Conservation (phyloP, 1,140 invertebrate genomes). For the Megathymus violae region DNA sequence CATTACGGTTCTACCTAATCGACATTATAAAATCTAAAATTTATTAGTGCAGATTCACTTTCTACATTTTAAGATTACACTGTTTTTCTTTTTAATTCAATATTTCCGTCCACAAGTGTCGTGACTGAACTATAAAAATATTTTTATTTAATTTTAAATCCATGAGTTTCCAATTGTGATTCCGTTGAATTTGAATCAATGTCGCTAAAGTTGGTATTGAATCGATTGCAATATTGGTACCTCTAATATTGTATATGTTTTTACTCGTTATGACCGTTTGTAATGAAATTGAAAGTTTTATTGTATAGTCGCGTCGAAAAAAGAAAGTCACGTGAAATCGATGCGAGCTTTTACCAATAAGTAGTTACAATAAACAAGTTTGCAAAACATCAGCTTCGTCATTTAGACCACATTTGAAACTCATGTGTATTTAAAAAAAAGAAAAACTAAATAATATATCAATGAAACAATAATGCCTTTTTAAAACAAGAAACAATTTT, state of each 20-base stretch:
- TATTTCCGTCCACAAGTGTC: neutral
- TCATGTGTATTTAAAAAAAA: too few relatives aligned
- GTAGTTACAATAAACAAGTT: neutral
- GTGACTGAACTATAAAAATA: neutral
- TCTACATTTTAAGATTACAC: too few relatives aligned
- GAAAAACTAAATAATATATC: too few relatives aligned
- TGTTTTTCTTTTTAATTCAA: neutral
- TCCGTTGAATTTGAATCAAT: neutral
- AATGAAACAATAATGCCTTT: too few relatives aligned
- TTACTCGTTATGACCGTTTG: neutral
- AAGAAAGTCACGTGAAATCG: neutral
- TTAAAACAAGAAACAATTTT: too few relatives aligned
- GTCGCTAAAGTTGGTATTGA: neutral
- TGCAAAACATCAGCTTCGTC: neutral
- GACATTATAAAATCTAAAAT: too few relatives aligned
- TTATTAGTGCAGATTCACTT: neutral
- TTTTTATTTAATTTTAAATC: neutral
- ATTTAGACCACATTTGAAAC: neutral
- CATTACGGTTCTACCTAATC: too few relatives aligned
- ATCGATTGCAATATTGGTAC: neutral
- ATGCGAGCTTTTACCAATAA: neutral
- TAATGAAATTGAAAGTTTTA: constrained; percentile 1
- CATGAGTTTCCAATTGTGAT: neutral
- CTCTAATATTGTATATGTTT: neutral
- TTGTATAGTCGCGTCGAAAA: neutral